Percentiles rank a stretch among this genome's conserved stretches.
These are phyloP conservation scores for Amitus sp. DNA, from an alignment of 2,888 invertebrate species.

Conservation along the genomic window DNA sequence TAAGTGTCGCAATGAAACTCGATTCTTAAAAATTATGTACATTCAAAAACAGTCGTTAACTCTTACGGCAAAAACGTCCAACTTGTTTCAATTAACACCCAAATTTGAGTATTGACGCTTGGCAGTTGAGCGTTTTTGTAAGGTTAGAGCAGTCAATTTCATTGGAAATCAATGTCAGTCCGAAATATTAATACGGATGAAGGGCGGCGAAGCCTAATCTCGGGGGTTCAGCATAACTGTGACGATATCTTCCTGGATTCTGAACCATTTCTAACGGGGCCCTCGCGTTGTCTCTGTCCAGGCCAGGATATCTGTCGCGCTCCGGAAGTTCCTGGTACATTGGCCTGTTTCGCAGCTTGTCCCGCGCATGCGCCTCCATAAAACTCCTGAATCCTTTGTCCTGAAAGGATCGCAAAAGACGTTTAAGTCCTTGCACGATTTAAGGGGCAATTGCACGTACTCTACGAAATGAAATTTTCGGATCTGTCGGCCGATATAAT, in stretches of 20 bases:
- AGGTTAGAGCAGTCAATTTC: not conserved
- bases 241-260: constrained; percentile 60
- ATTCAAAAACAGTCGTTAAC: not conserved
- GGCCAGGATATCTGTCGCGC: constrained; percentile 68
- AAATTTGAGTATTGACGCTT: no score
- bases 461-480: not conserved
- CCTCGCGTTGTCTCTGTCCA: constrained; percentile 66
- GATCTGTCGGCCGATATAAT: no score
- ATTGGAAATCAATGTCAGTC: not conserved
- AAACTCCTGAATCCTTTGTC: constrained; percentile 49
- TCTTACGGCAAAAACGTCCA: no score
- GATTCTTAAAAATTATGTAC: constrained; percentile 2
- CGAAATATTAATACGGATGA: constrained; percentile 63
- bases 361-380: constrained; percentile 46
- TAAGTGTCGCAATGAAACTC: not conserved
- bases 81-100: no score
- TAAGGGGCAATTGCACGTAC: no score
- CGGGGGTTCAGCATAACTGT: constrained; percentile 63
- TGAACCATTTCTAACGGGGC: constrained; percentile 59
- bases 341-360: constrained; percentile 55
- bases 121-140: no score
- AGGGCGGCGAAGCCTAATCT: constrained; percentile 62
- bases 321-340: constrained; percentile 68
- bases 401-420: constrained; percentile 17
- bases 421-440: not conserved